Base-by-base conservation (phyloP, 1,140 invertebrate species). In the Drosophila seguyi region DNA sequence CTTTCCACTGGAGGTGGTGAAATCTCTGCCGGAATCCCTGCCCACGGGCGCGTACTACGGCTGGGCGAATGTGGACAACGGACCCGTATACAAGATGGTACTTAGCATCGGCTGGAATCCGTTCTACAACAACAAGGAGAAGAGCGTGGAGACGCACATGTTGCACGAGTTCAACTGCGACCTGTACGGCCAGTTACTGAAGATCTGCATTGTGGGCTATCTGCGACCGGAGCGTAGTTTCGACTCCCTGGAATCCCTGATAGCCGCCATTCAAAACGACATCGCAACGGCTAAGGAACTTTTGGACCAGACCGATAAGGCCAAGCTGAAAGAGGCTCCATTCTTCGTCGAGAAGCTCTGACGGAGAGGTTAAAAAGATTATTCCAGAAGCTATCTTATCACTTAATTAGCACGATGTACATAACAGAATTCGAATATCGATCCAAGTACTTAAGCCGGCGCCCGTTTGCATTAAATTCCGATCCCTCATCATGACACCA, bases 21-120 rank as follows among this genome's bases (percentile, higher is more conserved):
- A 97, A 57, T 87, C 94, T 4, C 93, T 99, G 47, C 98, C 98
- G 2, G 84, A 93, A 38, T 94, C 95, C 57, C 92, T 99, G 47
- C 85, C 93, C 1, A 95, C 96, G 41, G 98, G 98, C 47, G 96
- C 99, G 50, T 99, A 99, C 93, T 99, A 95, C 93, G 99, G 99
- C 8, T 99, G 97, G 96, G 98, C 98, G 0, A 94, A 95, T 78
- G 94, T 99, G 0, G 95, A 96, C 71, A 79, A 93, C 42, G 94
- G 95, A 0, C 93, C 95, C 25, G 94, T 98, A 31, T 94, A 97
- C 79, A 98, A 97, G 94, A 99, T 99, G 98, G 98, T 99, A 0
- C 96, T 98, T 93, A 99, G 97, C 86, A 95, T 99, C 69, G 98
- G 98, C 6, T 99, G 97, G 97, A 99, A 99, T 94, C 98, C 98